Evolutionary conservation across 2,113 vertebrate species (phyloP).

Genomic region (Pseudorhombus dupliciocellatus): DNA sequence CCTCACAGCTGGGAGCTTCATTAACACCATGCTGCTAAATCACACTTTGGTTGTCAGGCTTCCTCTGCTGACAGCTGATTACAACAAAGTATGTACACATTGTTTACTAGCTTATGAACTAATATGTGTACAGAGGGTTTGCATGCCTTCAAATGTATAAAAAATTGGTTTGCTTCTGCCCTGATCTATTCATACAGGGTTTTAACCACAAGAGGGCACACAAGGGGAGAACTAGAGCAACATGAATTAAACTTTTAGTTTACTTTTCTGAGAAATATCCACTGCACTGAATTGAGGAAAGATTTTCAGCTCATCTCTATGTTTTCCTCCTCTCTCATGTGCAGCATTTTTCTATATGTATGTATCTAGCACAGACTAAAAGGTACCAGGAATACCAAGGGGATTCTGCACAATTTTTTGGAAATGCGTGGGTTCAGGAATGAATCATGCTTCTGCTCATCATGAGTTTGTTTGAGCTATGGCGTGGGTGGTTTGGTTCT

Average conservation of each 20-base stretch:
- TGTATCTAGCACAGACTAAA: neutral
- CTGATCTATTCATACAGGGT: neutral
- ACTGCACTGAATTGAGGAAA: neutral
- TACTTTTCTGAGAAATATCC: neutral
- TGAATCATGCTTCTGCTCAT: neutral
- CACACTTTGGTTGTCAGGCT: slow-evolving; percentile 12
- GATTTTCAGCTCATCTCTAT: neutral
- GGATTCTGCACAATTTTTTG: neutral
- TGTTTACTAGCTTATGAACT: neutral
- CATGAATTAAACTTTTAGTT: neutral
- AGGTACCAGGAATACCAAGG: neutral
- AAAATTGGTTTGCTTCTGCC: neutral
- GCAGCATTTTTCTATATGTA: neutral
- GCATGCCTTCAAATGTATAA: neutral
- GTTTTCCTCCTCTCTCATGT: neutral
- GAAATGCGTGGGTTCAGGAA: slow-evolving; percentile 2
- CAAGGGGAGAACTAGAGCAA: neutral
- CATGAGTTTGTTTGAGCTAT: slow-evolving; percentile 43
- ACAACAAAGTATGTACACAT: neutral
- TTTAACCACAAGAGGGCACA: slow-evolving; percentile 60
- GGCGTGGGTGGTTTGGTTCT: slow-evolving; percentile 60
- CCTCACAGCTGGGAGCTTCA: slow-evolving; percentile 25
- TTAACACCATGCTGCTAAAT: slow-evolving; percentile 43
- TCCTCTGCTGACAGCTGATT: neutral
- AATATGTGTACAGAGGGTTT: neutral